A percentile compares a stretch with the other conserved stretches of the same genome.
These are phyloP conservation scores for Apostichopus leukothele DNA, from an alignment of 53 echinoderm and acorn worm species.

Conservation along the genomic window DNA sequence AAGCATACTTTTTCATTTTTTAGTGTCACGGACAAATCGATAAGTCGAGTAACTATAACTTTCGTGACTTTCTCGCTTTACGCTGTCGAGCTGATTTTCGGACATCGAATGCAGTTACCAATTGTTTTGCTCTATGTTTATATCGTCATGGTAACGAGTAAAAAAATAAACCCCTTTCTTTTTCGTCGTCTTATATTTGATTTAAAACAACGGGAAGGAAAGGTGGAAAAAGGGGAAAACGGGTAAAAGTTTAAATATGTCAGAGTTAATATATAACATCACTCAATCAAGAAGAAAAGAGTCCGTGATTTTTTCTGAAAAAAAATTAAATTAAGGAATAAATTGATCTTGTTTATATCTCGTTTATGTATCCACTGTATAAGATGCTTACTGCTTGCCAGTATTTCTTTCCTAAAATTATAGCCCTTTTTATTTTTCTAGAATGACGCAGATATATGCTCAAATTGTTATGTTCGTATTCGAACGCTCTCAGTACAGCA, in stretches of 20 bases:
- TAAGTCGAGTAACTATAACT: neutral
- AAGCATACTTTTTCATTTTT: constrained; percentile 1
- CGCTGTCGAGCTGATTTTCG: neutral
- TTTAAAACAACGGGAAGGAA: neutral
- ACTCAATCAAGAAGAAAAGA: neutral
- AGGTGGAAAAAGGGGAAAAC: neutral
- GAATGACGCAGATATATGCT: neutral
- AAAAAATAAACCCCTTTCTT: neutral
- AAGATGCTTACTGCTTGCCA: too few relatives aligned
- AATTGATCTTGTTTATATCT: neutral
- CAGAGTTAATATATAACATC: neutral
- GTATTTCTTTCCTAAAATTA: neutral
- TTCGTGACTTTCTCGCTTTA: neutral
- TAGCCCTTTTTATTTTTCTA: neutral
- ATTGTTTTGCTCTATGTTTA: neutral
- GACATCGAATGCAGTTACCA: neutral
- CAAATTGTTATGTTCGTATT: neutral
- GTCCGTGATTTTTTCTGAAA: neutral
- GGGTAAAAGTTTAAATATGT: neutral
- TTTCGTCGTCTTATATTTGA: neutral
- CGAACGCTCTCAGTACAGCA: neutral
- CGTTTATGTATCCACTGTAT: too few relatives aligned
- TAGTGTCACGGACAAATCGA: constrained; percentile 22
- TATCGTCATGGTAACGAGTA: neutral
- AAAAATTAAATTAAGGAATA: neutral